Percentiles rank a stretch among this genome's conserved stretches.
phyloP scores from a whole-genome alignment of 2,888 invertebrate genomes.

The Microdon myrmicae region DNA sequence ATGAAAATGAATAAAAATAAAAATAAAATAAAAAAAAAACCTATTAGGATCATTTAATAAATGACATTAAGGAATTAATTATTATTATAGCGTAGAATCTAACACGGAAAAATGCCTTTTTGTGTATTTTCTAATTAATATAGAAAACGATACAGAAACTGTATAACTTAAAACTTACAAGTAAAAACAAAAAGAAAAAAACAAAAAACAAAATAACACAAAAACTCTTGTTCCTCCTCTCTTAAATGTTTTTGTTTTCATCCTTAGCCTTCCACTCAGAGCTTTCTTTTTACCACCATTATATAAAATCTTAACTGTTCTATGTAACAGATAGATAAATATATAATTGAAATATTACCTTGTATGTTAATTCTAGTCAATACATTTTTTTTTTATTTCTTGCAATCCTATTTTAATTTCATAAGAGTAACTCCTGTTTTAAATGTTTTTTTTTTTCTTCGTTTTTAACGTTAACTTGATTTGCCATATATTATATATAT shows the following conservation, averaged over 20 bases:
- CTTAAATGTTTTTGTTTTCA: conserved; percentile 3
- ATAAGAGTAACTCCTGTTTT: conserved; percentile 16
- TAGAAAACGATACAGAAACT: conserved; percentile 25
- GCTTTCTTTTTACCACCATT: neutral
- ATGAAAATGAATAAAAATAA: conserved; percentile 41
- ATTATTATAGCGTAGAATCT: conserved; percentile 42
- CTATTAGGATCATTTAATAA: conserved; percentile 35
- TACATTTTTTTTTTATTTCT: conserved; percentile 30
- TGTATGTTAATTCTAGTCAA: conserved; percentile 50
- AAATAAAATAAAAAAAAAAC: conserved; percentile 28
- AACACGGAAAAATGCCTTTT: conserved; percentile 41
- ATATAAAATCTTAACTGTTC: conserved; percentile 40
- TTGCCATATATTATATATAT: conserved; percentile 43
- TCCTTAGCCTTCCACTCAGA: neutral
- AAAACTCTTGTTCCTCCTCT: conserved; percentile 5
- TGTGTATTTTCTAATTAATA: conserved; percentile 37
- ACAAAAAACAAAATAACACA: conserved; percentile 17
- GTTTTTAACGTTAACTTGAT: conserved; percentile 33
- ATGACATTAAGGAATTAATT: conserved; percentile 45
- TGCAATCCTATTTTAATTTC: conserved; percentile 45
- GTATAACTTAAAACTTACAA: conserved; percentile 31
- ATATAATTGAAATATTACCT: conserved; percentile 31
- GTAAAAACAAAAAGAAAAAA: conserved; percentile 13
- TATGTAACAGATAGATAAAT: conserved; percentile 31
- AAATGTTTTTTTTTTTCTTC: conserved; percentile 28